Conservation (phyloP, 2,888 invertebrate species). For the Meliscaeva auricollis region DNA sequence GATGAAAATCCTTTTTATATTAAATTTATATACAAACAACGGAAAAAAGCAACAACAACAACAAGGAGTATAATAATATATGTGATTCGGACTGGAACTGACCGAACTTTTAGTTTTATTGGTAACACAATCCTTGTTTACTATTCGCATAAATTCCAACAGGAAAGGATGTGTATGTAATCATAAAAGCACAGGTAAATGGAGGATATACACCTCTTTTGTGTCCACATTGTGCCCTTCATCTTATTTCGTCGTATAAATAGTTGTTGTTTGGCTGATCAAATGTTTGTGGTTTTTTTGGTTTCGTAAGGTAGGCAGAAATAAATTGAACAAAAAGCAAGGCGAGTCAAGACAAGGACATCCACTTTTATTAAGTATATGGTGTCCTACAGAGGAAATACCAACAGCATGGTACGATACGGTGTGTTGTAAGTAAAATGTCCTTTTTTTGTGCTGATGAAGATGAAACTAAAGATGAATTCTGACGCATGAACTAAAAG, state of each 20-base stretch:
- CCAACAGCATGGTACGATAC: background rate
- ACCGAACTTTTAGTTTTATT: constrained; percentile 45
- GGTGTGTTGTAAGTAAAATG: background rate
- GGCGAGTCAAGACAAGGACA: constrained; percentile 27
- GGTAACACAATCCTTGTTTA: constrained; percentile 47
- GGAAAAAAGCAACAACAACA: background rate
- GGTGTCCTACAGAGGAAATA: constrained; percentile 20
- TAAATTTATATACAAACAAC: constrained; percentile 37
- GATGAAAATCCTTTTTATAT: constrained; percentile 50
- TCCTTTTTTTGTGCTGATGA: constrained; percentile 53
- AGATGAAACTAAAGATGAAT: constrained; percentile 55
- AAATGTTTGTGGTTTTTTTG: constrained; percentile 31
- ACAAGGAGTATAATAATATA: background rate
- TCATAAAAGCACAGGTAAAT: constrained; percentile 19
- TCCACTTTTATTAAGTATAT: constrained; percentile 64
- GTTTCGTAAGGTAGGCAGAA: constrained; percentile 27
- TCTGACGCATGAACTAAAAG: constrained; percentile 38
- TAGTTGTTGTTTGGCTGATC: constrained; percentile 44
- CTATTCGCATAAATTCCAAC: constrained; percentile 46
- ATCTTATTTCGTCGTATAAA: constrained; percentile 35
- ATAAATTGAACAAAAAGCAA: constrained; percentile 32
- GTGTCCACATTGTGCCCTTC: constrained; percentile 41
- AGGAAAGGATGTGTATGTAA: constrained; percentile 27
- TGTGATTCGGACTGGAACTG: constrained; percentile 28
- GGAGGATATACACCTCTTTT: constrained; percentile 40